Evolutionary conservation across 2,888 invertebrate genomes (phyloP).

Genomic region (Steinernema hermaphroditum): DNA sequence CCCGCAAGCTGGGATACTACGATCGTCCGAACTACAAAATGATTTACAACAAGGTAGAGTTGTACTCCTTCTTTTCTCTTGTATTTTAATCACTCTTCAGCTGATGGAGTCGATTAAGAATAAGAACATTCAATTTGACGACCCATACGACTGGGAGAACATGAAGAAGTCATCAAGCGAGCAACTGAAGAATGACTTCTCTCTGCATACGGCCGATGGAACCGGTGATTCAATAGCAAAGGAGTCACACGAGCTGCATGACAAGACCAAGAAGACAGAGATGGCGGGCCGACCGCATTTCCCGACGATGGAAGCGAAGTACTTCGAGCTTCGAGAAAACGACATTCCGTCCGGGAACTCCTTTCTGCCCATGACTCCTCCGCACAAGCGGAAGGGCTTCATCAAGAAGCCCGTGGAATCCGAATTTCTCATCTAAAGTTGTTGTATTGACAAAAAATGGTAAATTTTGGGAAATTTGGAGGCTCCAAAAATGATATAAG

Average conservation of each 20-base stretch:
- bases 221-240: neutral
- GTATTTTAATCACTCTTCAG: neutral
- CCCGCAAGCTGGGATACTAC: neutral
- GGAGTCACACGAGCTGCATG: neutral
- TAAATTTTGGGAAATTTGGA: too few species aligned
- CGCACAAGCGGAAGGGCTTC: constrained; percentile 17
- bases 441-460: too few species aligned
- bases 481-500: too few species aligned
- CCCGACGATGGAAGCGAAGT: neutral
- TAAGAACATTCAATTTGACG: neutral
- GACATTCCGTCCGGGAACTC: constrained; percentile 12
- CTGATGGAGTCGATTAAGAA: neutral
- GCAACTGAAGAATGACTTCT: too few species aligned
- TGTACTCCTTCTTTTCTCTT: neutral
- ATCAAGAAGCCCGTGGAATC: neutral
- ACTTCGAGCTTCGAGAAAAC: constrained; percentile 14
- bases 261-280: too few species aligned
- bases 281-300: neutral
- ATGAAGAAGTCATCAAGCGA: neutral
- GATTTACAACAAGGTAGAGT: constrained; percentile 8
- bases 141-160: constrained; percentile 21
- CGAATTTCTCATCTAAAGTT: constrained; percentile 2
- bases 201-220: constrained; percentile 20
- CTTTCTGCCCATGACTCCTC: neutral
- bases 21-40: constrained; percentile 22